Evolutionary conservation across 1,140 invertebrate genomes (phyloP).

Genomic region (Mamestra configurata): DNA sequence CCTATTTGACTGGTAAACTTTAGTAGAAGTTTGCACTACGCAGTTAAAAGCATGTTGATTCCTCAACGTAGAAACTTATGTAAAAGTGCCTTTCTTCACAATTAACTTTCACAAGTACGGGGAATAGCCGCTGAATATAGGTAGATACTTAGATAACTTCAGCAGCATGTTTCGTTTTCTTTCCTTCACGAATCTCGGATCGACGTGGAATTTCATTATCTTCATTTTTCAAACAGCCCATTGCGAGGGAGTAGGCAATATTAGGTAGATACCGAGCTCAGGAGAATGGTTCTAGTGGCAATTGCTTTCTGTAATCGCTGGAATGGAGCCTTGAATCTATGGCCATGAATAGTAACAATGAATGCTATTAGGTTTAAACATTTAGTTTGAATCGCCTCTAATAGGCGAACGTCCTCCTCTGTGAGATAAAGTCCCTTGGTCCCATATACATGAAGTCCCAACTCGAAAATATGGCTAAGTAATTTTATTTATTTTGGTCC

Average conservation of each 20-base stretch:
- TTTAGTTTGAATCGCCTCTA: background rate
- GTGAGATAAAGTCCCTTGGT: constrained; percentile 19
- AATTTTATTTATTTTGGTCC: constrained; percentile 57
- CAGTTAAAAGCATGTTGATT: background rate
- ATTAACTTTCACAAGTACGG: constrained; percentile 1
- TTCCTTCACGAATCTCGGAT: constrained; percentile 19
- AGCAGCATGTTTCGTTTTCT: constrained; percentile 15
- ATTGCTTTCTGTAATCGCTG: constrained; percentile 14
- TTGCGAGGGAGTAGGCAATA: constrained; percentile 21
- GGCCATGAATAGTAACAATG: constrained; percentile 13
- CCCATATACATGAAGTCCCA: constrained; percentile 31
- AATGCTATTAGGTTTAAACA: constrained; percentile 8
- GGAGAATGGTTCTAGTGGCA: constrained; percentile 25
- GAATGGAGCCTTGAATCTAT: constrained; percentile 29
- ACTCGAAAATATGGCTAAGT: constrained; percentile 48
- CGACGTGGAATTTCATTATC: constrained; percentile 40
- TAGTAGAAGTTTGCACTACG: background rate
- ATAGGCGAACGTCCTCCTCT: background rate
- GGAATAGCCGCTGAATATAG: background rate
- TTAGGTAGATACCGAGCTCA: constrained; percentile 25
- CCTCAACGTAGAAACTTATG: background rate
- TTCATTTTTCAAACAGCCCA: constrained; percentile 41
- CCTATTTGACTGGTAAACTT: background rate
- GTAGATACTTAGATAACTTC: background rate
- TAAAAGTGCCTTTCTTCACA: background rate